Evolutionary conservation across 2,113 vertebrate genomes (phyloP).

Genomic region (Pimephales promelas): DNA sequence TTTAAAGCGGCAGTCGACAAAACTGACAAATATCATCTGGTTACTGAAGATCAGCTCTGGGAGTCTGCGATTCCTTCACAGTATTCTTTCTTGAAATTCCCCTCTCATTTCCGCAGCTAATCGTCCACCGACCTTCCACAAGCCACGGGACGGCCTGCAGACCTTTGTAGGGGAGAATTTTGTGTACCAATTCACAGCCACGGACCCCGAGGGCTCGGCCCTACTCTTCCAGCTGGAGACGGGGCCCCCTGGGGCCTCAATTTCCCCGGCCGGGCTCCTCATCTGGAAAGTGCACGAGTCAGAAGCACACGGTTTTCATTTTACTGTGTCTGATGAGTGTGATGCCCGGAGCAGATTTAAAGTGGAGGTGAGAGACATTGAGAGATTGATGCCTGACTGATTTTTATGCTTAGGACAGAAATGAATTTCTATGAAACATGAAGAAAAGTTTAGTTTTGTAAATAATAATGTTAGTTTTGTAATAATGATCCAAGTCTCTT

Average conservation of each 20-base stretch:
- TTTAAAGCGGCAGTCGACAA: too few relatives aligned
- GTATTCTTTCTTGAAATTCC: slow-evolving; percentile 12
- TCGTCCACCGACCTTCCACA: slow-evolving; percentile 77
- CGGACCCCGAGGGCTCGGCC: slow-evolving; percentile 80
- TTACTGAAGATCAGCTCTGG: not conserved
- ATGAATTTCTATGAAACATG: not conserved
- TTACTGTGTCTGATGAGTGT: slow-evolving; percentile 77
- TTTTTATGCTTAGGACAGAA: not conserved
- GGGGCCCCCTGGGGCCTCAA: slow-evolving; percentile 70
- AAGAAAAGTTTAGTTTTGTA: not conserved
- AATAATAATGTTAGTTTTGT: not conserved
- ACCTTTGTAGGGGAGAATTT: slow-evolving; percentile 83
- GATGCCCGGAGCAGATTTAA: slow-evolving; percentile 74
- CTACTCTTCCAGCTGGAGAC: slow-evolving; percentile 78
- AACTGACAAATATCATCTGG: not conserved
- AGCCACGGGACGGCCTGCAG: slow-evolving; percentile 67
- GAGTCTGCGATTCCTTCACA: slow-evolving; percentile 26
- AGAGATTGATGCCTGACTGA: not conserved
- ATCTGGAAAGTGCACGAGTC: slow-evolving; percentile 77
- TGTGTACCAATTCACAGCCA: slow-evolving; percentile 80
- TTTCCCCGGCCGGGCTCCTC: slow-evolving; percentile 81
- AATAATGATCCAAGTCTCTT: not conserved
- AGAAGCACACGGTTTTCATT: slow-evolving; percentile 66
- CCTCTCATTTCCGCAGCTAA: slow-evolving; percentile 69
- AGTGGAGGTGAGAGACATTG: slow-evolving; percentile 70